Base-by-base conservation (phyloP, 2,113 vertebrate genomes). In the Prionailurus viverrinus region DNA sequence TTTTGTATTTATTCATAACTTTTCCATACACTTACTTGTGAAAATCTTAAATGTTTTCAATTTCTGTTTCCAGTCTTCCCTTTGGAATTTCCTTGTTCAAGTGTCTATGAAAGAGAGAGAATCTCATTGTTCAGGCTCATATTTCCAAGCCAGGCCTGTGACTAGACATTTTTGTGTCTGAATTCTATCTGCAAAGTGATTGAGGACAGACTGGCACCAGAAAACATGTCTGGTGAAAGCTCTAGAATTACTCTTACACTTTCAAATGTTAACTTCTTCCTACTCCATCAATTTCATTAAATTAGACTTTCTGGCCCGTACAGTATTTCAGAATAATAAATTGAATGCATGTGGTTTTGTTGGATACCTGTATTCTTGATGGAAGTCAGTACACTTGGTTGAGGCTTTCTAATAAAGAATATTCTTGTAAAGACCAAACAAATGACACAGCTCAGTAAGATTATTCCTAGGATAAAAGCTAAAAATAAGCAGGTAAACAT, bases 401-500 rank as follows among this genome's bases (percentile, higher is more conserved):
- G 58, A 89, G n/a, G 68, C 36, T 86, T 96, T 81, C 90, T 90
- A 88, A 73, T 85, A 92, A 89, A 91, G 66, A 96, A 58, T 92
- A 25, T 23, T 53, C 66, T 92, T 96, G 89, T 96, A 31, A 19
- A 51, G 78, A 81, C 18, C 5, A 87, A 53, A 94, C 65, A 73
- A 3, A 71, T 94, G 51, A 69, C 66, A 83, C 18, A 78, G 31
- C n/a, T 82, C 83, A 95, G 74, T 90, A 96, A 97, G 93, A 97
- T 96, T 88, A 96, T 95, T 96, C 86, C 76, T 76, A 96, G 92
- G 69, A 95, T 89, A 81, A 92, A 93, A 93, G 79, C 94, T 98
- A 98, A 98, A 99, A 98, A 98, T 98, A 98, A 36, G 63, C 74
- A 97, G 95, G 97, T 96, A 97, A 95, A 97, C 96, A 97, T 97